A percentile compares a stretch with the other conserved stretches of the same genome.
phyloP scores from a whole-genome alignment of 2,113 vertebrate genomes.

The Corythoichthys haematopterus region DNA sequence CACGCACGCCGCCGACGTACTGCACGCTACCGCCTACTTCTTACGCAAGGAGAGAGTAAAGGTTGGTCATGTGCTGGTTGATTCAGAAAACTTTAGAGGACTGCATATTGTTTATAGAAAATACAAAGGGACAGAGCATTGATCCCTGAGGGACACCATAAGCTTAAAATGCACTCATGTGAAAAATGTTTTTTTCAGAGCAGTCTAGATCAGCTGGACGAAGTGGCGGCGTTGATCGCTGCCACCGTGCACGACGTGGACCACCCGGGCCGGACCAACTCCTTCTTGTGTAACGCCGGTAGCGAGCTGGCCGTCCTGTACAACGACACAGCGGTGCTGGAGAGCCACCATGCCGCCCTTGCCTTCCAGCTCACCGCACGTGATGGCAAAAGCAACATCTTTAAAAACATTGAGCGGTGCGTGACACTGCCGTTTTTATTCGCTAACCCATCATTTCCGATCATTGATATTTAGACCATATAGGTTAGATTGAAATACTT shows the following conservation, averaged over 20 bases:
- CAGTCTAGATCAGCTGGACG: slow-evolving; percentile 88
- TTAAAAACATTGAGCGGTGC: slow-evolving; percentile 93
- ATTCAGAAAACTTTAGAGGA: background rate
- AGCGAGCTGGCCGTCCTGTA: slow-evolving; percentile 93
- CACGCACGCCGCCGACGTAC: slow-evolving; percentile 88
- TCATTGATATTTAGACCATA: background rate
- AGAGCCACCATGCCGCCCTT: slow-evolving; percentile 91
- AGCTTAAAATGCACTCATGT: background rate
- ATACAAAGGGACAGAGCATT: background rate
- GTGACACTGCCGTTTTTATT: background rate
- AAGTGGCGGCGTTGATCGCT: slow-evolving; percentile 89
- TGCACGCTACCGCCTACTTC: slow-evolving; percentile 93
- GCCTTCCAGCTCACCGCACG: slow-evolving; percentile 91
- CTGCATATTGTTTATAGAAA: background rate
- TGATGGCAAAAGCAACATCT: slow-evolving; percentile 91
- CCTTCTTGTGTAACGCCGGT: slow-evolving; percentile 92
- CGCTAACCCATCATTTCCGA: too few relatives aligned
- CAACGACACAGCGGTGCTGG: slow-evolving; percentile 90
- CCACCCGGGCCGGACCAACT: slow-evolving; percentile 92
- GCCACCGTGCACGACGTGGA: slow-evolving; percentile 92
- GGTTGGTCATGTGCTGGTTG: slow-evolving; percentile 63
- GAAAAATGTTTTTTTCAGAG: slow-evolving; percentile 62
- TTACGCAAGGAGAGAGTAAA: slow-evolving; percentile 89
- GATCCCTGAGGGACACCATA: background rate
- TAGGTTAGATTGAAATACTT: too few relatives aligned